Evolutionary conservation across 2,888 invertebrate genomes (phyloP), one percentile per base, ranked within the genome.

Genomic region (Polydrusus cervinus): DNA sequence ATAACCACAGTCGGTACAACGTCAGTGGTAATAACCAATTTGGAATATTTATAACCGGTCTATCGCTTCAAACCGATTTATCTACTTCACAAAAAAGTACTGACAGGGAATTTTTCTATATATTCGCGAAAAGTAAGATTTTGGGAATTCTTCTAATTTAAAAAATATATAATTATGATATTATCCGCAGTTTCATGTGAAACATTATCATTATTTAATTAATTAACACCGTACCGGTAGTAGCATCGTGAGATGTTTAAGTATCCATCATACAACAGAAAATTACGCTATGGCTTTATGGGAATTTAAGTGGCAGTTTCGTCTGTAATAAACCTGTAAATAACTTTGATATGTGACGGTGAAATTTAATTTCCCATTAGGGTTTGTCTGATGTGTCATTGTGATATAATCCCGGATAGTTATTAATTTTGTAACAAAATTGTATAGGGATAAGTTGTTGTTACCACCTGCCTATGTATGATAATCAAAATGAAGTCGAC

Each of bases 391-490:
- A 53, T 25, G 20, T n/a, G 30, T n/a, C 53, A 10, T 51, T 53
- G 30, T n/a, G n/a, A 53, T 16, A 30, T 47, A 16, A 47, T 53
- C 53, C 30, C 30, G 10, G 6, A 30, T 53, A 25, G 13, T 53
- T 20, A 53, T 53, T 53, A 53, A 53, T 53, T 20, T 30, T 13
- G 9, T 30, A 53, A 53, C 53, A 53, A 30, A 53, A 25, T 53
- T 53, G 20, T 30, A 30, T 8, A 25, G 20, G 13, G 30, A 30
- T 30, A 53, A 30, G 8, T 13, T n/a, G n/a, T n/a, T 13, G n/a
- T 53, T 53, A 30, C n/a, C 30, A 30, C 53, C 53, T 20, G 51
- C 11, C 20, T 49, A 34, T 34, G 34, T 8, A 43, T 43, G 43
- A 43, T 43, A 13, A 43, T n/a, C 13, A n/a, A 43, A n/a, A n/a